phyloP scores from a whole-genome alignment of 2,797 vertebrate species.

The Pyrocephalus nanus region DNA sequence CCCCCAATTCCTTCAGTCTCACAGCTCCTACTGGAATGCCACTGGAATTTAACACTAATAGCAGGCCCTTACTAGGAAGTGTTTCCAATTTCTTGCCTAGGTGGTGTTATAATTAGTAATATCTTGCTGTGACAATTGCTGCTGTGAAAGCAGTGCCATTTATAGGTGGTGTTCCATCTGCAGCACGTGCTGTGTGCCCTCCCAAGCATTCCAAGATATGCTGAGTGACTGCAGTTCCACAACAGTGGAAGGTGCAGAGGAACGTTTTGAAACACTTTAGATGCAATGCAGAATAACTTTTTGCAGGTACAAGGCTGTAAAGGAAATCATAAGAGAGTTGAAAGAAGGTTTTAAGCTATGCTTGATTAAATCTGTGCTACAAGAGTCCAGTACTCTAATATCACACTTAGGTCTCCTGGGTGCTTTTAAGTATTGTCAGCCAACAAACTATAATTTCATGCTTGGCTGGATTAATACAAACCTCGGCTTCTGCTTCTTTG shows the following conservation, averaged over 20 bases:
- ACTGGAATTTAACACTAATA: constrained; percentile 31
- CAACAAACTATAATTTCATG: constrained; percentile 68
- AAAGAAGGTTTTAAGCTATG: constrained; percentile 42
- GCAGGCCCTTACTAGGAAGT: constrained; percentile 17
- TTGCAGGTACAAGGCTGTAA: constrained; percentile 24
- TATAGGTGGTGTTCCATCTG: constrained; percentile 6
- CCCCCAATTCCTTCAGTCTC: neutral
- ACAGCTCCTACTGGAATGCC: constrained; percentile 2
- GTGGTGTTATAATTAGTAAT: constrained; percentile 58
- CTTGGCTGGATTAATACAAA: constrained; percentile 45
- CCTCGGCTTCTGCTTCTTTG: constrained; percentile 15
- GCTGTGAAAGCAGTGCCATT: constrained; percentile 37
- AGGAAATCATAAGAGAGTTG: constrained; percentile 48
- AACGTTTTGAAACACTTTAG: constrained; percentile 14
- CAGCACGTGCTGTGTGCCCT: neutral
- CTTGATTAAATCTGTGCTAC: constrained; percentile 51
- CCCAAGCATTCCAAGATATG: neutral
- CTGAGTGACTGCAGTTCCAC: neutral
- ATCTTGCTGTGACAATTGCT: constrained; percentile 50
- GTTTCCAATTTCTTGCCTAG: constrained; percentile 33
- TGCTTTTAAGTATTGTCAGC: constrained; percentile 48
- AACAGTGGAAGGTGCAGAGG: neutral
- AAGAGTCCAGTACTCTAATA: neutral
- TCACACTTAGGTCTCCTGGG: constrained; percentile 41
- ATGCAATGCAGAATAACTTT: constrained; percentile 1